These are phyloP conservation scores for Parapsyche elsis DNA, from an alignment of 1,140 invertebrate species.

Conservation along the genomic window DNA sequence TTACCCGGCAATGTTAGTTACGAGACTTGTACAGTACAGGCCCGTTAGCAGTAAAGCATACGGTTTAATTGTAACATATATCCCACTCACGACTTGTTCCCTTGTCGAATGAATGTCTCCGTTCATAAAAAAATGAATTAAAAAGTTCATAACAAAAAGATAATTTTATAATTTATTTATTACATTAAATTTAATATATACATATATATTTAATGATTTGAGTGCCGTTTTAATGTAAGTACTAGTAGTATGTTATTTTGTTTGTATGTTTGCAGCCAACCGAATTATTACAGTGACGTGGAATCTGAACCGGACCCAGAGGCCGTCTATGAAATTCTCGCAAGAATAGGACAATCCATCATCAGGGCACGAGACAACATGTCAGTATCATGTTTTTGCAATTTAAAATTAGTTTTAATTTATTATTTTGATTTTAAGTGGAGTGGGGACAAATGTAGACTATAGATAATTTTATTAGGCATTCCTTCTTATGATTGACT, in stretches of 20 bases:
- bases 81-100: neutral
- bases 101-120: neutral
- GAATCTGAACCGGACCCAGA: conserved; percentile 64
- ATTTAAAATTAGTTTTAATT: neutral
- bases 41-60: neutral
- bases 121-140: conserved; percentile 1
- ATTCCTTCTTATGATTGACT: too few species aligned
- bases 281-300: conserved; percentile 62
- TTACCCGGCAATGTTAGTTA: neutral
- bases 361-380: conserved; percentile 62
- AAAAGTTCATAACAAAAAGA: neutral
- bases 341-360: conserved; percentile 66
- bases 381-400: neutral
- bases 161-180: neutral
- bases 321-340: conserved; percentile 66
- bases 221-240: too few species aligned
- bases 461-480: neutral
- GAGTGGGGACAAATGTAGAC: too few species aligned
- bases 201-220: too few species aligned
- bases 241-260: neutral
- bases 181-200: too few species aligned
- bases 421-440: too few species aligned
- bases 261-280: conserved; percentile 58
- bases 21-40: neutral
- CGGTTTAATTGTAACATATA: neutral